Evolutionary conservation across 2,797 vertebrate genomes (phyloP), one percentile per base, ranked within the genome.

Genomic region (Schizothorax lantsangensis): DNA sequence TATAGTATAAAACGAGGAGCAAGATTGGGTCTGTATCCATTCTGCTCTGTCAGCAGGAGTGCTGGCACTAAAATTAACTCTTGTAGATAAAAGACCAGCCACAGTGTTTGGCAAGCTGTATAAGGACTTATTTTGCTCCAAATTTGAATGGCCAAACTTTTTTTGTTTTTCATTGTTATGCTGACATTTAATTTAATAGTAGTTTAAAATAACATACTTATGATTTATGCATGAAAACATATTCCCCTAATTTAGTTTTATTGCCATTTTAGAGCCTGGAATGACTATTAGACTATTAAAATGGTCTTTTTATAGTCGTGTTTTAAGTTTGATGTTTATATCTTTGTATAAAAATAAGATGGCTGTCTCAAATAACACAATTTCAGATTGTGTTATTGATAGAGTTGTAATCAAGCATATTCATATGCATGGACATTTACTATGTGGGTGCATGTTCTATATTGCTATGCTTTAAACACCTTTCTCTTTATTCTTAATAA

Each of bases 21-120:
- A 81, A 54, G 79, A 52, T 52, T 64, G 79, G 66, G 73, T 72
- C 47, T 57, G 43, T 83, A 43, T 57, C 17, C 30, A 38, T 89
- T 86, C 62, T 81, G 84, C 81, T 81, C 74, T 47, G 84, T 90
- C 89, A 88, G 88, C 83, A 85, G 38, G 59, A 49, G 57, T 6
- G n/a, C 21, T 75, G 19, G 68, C 77, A 72, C 82, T 77, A 83
- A 85, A 88, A 75, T 88, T 79, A 84, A 88, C 81, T 79, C 47
- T 75, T 74, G 84, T 33, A 77, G 83, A 73, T 87, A 81, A 85
- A 87, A 79, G 72, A 83, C 38, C 36, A 54, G 59, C 86, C 66
- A 52, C 64, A 19, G 45, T 66, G 64, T 74, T 49, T 69, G 64
- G 68, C 36, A 83, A 83, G 69, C 52, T 69, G 6, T 43, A 47